Base-by-base conservation (phyloP, 2,113 vertebrate species). In the Maylandia zebra region DNA sequence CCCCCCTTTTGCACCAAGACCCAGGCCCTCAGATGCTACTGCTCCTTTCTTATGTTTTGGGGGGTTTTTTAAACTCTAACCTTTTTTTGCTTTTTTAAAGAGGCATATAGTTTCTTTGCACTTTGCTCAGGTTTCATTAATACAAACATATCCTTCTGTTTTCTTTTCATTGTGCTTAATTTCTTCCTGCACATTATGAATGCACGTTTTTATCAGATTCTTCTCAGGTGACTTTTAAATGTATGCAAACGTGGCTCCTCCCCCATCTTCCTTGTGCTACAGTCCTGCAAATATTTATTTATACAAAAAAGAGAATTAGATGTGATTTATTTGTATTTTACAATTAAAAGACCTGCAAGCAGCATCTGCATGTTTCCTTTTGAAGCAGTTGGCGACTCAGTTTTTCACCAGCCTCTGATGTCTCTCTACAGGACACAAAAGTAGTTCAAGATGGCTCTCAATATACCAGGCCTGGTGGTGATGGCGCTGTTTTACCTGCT, bases 401-500 rank as follows among this genome's bases (percentile, higher is more conserved):
- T 71, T 22, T 12, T 11, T 83, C 4, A 59, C 16, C 9, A 30
- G 82, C 52, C 1, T 80, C 14, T 30, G 10, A 56, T 90, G 32
- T 88, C 34, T 94, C 22, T 90, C n/a, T 19, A 12, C 89, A 94
- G 93, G 82, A 78, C 5, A 36, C 57, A 78, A 64, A 43, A 45
- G 64, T 56, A 24, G 27, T 10, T 59, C 36, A 85, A 32, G 36
- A 96, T 96, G 95, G 74, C 86, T 71, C 92, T 96, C 45, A 95
- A 96, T 64, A 87, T 96, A 27, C 91, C 91, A 1, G 95, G 95
- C 56, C 89, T 97, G 88, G 85, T 96, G 52, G 96, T 96, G 76
- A 93, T 97, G 88, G 93, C 94, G 13, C 55, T 84, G 4, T 97
- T 98, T 94, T 97, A 97, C 85, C 34, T 56, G 0, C 5, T 97